These are phyloP conservation scores for Hormaphis cornu DNA, from an alignment of 1,140 invertebrate species.

Conservation along the genomic window DNA sequence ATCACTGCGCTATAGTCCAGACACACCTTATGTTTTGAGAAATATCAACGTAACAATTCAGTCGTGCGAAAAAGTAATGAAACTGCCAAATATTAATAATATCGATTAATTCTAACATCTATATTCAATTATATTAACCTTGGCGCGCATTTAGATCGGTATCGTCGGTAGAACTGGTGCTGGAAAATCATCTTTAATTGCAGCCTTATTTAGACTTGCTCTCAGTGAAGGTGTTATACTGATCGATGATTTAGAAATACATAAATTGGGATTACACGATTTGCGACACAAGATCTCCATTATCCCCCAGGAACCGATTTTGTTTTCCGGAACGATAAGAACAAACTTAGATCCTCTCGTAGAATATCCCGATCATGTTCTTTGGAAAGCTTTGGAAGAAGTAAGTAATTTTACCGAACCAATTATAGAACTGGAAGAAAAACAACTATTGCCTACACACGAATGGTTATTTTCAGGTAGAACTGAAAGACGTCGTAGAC, in stretches of 20 bases:
- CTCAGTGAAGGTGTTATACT: conserved; percentile 57
- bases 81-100: too few relatives aligned
- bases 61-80: conserved; percentile 67
- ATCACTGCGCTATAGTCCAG: conserved; percentile 66
- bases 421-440: neutral
- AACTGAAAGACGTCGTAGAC: conserved; percentile 37
- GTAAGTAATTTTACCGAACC: conserved; percentile 47
- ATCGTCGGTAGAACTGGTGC: too few relatives aligned
- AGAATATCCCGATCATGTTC: conserved; percentile 48
- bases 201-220: conserved; percentile 59
- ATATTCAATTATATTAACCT: conserved; percentile 34
- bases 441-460: neutral
- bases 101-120: too few relatives aligned
- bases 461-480: conserved; percentile 34
- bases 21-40: conserved; percentile 67
- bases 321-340: conserved; percentile 53
- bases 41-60: conserved; percentile 58
- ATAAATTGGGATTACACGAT: conserved; percentile 54
- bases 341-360: conserved; percentile 59
- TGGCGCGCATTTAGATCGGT: conserved; percentile 41
- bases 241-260: conserved; percentile 58
- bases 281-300: conserved; percentile 60
- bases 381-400: conserved; percentile 58
- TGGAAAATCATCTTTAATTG: conserved; percentile 70
- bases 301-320: conserved; percentile 60